These are phyloP conservation scores for Campoplex capitator DNA, from an alignment of 2,888 invertebrate species.

Conservation along the genomic window DNA sequence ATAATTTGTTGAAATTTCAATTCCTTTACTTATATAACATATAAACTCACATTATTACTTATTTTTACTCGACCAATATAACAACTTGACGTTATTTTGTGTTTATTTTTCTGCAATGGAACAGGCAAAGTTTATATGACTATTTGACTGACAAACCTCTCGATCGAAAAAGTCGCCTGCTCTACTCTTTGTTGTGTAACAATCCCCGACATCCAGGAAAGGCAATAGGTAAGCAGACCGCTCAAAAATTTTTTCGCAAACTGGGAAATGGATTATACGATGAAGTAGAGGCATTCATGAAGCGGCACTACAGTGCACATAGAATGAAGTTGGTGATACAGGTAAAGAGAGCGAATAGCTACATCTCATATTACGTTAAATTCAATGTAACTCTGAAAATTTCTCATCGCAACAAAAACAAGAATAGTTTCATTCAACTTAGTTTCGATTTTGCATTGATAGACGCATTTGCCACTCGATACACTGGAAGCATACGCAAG, in stretches of 20 bases:
- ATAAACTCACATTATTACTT: neutral
- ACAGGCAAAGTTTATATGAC: neutral
- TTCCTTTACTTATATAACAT: neutral
- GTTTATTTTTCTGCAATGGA: neutral
- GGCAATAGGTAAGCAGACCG: conserved; percentile 95
- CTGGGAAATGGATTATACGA: conserved; percentile 89
- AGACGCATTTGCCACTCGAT: conserved; percentile 88
- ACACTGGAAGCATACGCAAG: conserved; percentile 88
- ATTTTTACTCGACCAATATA: neutral
- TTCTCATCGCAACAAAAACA: too few relatives aligned
- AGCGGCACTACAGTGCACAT: conserved; percentile 93
- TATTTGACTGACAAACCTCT: conserved; percentile 85
- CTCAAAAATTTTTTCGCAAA: conserved; percentile 89
- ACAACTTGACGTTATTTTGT: neutral
- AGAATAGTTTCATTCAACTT: neutral
- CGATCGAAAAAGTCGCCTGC: conserved; percentile 91
- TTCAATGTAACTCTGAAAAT: too few relatives aligned
- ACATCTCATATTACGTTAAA: neutral
- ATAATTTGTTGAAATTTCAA: neutral
- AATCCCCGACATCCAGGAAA: conserved; percentile 88
- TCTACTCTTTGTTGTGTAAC: conserved; percentile 88
- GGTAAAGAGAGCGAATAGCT: conserved; percentile 82
- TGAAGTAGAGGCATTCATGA: conserved; percentile 90
- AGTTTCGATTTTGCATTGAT: conserved; percentile 6
- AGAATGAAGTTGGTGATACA: conserved; percentile 95